These are phyloP conservation scores for Jacana jacana DNA, from an alignment of 2,113 vertebrate species.

Conservation along the genomic window DNA sequence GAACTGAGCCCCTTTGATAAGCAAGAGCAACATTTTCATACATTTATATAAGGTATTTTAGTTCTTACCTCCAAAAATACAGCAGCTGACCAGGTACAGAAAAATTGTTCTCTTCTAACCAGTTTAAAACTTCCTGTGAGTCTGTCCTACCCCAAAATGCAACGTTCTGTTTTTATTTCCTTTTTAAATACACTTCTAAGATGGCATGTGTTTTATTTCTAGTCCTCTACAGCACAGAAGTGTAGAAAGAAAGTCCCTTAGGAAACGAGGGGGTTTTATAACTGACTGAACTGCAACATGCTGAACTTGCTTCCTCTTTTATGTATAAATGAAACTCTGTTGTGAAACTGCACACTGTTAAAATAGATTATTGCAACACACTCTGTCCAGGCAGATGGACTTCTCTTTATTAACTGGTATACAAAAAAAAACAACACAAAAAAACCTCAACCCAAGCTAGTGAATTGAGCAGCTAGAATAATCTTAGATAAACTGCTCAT, in stretches of 20 bases:
- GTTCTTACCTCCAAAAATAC: constrained; percentile 70
- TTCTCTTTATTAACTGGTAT: neutral
- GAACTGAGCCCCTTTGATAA: neutral
- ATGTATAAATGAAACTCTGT: constrained; percentile 67
- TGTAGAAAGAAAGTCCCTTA: constrained; percentile 71
- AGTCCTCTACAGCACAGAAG: constrained; percentile 25
- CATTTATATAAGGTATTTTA: neutral
- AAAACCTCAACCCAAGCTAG: neutral
- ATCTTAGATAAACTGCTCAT: neutral
- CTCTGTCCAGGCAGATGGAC: neutral
- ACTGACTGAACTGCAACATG: constrained; percentile 49
- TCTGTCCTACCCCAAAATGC: neutral
- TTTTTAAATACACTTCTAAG: constrained; percentile 38
- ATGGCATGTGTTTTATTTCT: constrained; percentile 42
- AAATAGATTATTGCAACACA: constrained; percentile 50
- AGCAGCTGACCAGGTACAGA: neutral
- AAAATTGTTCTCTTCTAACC: neutral
- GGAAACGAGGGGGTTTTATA: constrained; percentile 51
- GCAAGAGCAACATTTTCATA: neutral
- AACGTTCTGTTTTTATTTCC: neutral
- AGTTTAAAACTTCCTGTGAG: neutral
- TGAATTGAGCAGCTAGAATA: neutral
- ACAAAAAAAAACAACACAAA: neutral
- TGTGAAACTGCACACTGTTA: constrained; percentile 66
- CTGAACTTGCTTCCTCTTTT: constrained; percentile 74